phyloP scores from a whole-genome alignment of 1,140 invertebrate species.

The Drosophila grimshawi region DNA sequence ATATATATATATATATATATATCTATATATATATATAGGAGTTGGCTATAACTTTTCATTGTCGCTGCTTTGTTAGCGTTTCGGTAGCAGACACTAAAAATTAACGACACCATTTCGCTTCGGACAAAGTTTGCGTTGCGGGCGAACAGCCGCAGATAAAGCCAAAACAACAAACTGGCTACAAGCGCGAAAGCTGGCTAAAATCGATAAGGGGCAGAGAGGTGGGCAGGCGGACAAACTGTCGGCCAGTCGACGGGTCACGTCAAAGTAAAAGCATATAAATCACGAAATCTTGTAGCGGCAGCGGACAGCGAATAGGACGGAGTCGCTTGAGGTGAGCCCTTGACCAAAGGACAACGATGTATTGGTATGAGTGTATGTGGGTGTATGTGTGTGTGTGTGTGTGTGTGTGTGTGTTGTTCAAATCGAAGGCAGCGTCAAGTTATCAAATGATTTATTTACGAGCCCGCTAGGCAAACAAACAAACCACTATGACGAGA shows the following conservation, averaged over 20 bases:
- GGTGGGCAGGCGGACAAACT: neutral
- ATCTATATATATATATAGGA: neutral
- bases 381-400: constrained; percentile 22
- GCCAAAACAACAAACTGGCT: constrained; percentile 63
- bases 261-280: constrained; percentile 77
- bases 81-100: constrained; percentile 62
- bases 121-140: constrained; percentile 65
- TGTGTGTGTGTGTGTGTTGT: constrained; percentile 10
- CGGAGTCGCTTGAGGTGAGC: constrained; percentile 66
- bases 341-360: constrained; percentile 61
- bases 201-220: constrained; percentile 48
- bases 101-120: constrained; percentile 71
- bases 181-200: constrained; percentile 51
- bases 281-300: constrained; percentile 79
- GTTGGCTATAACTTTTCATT: constrained; percentile 8
- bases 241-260: constrained; percentile 40
- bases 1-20: neutral
- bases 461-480: constrained; percentile 77
- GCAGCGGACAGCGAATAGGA: constrained; percentile 53
- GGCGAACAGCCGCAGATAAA: constrained; percentile 55
- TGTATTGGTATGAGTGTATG: constrained; percentile 21
- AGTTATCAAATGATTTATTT: constrained; percentile 83
- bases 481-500: constrained; percentile 58
- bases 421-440: constrained; percentile 63
- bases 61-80: constrained; percentile 13